Conservation (phyloP, 2,113 vertebrate species). For the Pterophyllum scalare region DNA sequence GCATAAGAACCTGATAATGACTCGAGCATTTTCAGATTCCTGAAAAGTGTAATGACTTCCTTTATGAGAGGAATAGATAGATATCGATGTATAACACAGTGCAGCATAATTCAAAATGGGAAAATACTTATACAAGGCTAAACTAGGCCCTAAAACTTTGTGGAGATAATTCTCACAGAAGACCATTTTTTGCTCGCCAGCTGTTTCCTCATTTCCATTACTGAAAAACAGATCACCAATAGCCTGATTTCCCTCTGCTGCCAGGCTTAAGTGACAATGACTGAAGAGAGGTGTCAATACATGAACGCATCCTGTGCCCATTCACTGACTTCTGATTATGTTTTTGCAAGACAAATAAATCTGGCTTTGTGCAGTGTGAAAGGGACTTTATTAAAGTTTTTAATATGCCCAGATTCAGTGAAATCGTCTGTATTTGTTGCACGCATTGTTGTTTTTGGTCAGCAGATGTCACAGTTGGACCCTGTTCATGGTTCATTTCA, state of each 20-base stretch:
- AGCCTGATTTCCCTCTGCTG: neutral
- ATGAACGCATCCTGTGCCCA: neutral
- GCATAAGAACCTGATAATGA: conserved; percentile 16
- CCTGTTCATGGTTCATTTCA: neutral
- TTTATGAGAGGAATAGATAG: neutral
- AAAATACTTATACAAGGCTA: neutral
- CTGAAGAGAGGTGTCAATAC: neutral
- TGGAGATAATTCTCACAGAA: neutral
- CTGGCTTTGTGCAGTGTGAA: too few species aligned
- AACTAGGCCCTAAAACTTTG: neutral
- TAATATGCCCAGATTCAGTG: neutral
- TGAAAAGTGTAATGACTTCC: conserved; percentile 23
- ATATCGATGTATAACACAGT: neutral
- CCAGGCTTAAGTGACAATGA: neutral
- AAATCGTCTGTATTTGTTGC: neutral
- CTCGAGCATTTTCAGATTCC: conserved; percentile 19
- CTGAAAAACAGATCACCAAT: neutral
- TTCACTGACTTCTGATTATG: neutral
- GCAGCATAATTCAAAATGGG: neutral
- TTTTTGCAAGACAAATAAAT: neutral
- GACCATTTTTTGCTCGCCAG: neutral
- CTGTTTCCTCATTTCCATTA: neutral
- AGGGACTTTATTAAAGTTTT: neutral
- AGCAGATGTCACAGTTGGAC: conserved; percentile 52
- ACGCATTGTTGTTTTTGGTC: conserved; percentile 24